Percentiles rank a stretch among this genome's conserved stretches.
Evolutionary conservation across 1,140 invertebrate species (phyloP).

Genomic region (Euschistus heros): DNA sequence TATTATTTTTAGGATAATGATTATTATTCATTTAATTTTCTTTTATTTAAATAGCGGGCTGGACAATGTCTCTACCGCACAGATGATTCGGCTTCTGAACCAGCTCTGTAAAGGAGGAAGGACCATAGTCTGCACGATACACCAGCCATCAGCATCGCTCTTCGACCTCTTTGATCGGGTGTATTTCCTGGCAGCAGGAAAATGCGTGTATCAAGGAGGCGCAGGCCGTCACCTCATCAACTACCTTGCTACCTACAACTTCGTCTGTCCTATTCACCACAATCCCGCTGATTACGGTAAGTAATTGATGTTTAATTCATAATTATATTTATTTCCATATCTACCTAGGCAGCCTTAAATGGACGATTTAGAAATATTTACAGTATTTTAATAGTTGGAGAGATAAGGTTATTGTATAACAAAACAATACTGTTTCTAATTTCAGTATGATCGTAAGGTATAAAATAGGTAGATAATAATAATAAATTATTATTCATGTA

Average conservation of each 20-base stretch:
- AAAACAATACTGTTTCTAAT: too few species aligned
- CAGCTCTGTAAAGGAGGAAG: slow-evolving; percentile 51
- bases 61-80: slow-evolving; percentile 59
- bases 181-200: slow-evolving; percentile 52
- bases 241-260: slow-evolving; percentile 49
- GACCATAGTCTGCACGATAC: slow-evolving; percentile 71
- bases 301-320: background rate
- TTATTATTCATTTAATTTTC: background rate
- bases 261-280: slow-evolving; percentile 65
- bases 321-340: background rate
- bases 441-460: too few species aligned
- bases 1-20: background rate
- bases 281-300: slow-evolving; percentile 65
- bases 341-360: background rate
- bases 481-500: too few species aligned
- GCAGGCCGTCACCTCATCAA: slow-evolving; percentile 51
- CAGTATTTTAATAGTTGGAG: background rate
- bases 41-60: slow-evolving; percentile 46
- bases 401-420: background rate
- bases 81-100: slow-evolving; percentile 47
- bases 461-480: too few species aligned
- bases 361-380: background rate
- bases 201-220: slow-evolving; percentile 65
- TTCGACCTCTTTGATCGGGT: slow-evolving; percentile 64
- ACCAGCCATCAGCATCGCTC: slow-evolving; percentile 70